Base-by-base conservation (phyloP, 2,888 invertebrate species). In the Lithophane semibrunnea region DNA sequence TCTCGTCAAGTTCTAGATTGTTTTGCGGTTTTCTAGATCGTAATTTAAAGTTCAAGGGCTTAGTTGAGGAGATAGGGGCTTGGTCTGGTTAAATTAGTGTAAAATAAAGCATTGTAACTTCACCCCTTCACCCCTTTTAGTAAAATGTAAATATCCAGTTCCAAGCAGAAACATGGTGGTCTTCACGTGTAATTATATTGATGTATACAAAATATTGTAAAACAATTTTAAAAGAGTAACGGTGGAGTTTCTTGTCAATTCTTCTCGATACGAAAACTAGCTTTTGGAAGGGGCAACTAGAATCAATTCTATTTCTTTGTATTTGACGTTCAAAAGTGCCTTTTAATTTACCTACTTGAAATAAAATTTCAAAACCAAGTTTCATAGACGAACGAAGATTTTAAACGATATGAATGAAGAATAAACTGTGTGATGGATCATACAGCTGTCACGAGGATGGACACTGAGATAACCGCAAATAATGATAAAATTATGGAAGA, bases 21-120 rank as follows among this genome's bases (percentile, higher is more conserved):
- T 60, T 29, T 71, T 80, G 80, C 7, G 80, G 84, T 84, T 83
- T 77, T 58, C 61, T 67, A 9, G 44, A 64, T 54, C 37, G 44
- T 16, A 29, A 52, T 60, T 60, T 58, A 24, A 54, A 84, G 67
- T 66, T 79, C 71, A 56, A 80, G 64, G 42, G 37, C 10, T 52
- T 18, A 18, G 8, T 49, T 44, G 18, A 56, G 21, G 5, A 42
- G 42, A 9, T 52, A 13, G n/a, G 12, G 9, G 2, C 13, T 49
- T 49, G 49, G 7, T 18, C 10, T 37, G 47, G 64, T 63, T 21
- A 44, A 24, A 58, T 29, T 21, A 18, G 24, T 18, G 49, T 49
- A 24, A 10, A 10, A 65, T 13, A 18, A 12, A 3, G 37, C 9
- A 44, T 44, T 44, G 8, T 65, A 24, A 44, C 8, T n/a, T 13